Evolutionary conservation across 2,888 invertebrate species (phyloP).

Genomic region (Mayetiola destructor): DNA sequence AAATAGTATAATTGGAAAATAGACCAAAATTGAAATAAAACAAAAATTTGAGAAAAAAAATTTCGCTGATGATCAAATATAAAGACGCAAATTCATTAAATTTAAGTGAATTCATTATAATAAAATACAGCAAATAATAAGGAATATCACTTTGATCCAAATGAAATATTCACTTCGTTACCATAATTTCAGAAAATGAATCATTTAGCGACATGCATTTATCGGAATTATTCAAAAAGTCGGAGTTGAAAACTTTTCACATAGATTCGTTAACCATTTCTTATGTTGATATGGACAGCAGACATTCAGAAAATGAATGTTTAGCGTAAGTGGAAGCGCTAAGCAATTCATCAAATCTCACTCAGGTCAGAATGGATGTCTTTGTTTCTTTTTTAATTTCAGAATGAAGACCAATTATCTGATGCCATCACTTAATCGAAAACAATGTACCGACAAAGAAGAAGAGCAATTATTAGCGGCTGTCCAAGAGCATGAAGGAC

Average conservation of each 20-base stretch:
- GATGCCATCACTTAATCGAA: constrained; percentile 51
- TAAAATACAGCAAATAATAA: too few species aligned
- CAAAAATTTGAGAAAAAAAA: too few species aligned
- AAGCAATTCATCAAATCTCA: not conserved
- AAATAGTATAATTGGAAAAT: too few species aligned
- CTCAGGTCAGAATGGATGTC: not conserved
- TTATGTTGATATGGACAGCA: constrained; percentile 31
- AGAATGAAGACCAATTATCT: constrained; percentile 56
- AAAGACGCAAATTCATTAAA: too few species aligned
- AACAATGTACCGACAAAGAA: constrained; percentile 40
- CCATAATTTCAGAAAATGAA: not conserved
- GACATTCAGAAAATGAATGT: constrained; percentile 51
- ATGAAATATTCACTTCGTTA: too few species aligned
- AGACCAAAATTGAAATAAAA: too few species aligned
- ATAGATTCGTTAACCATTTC: constrained; percentile 33
- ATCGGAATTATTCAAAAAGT: not conserved
- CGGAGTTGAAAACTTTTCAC: constrained; percentile 19
- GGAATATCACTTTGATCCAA: too few species aligned
- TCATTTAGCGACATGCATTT: not conserved
- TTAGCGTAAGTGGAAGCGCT: constrained; percentile 26
- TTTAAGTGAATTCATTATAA: too few species aligned
- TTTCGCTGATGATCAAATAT: too few species aligned
- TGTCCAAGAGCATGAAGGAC: constrained; percentile 34
- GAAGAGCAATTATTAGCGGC: constrained; percentile 33
- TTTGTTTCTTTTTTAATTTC: not conserved